Conservation (phyloP, 2,888 invertebrate species). For the Drosophila yooni region DNA sequence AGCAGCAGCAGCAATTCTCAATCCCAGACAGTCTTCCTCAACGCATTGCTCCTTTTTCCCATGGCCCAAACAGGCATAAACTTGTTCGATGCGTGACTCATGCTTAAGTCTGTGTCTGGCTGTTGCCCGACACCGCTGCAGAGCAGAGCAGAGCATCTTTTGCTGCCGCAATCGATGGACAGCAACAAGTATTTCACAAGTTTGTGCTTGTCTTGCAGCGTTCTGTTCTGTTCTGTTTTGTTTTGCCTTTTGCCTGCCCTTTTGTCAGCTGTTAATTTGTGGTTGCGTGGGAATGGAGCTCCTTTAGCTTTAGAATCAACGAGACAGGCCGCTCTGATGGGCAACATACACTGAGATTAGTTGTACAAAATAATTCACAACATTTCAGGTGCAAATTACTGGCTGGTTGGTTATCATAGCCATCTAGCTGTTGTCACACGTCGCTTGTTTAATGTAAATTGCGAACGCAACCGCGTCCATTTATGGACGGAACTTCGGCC, state of each 20-base stretch:
- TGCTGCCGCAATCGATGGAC: constrained; percentile 32
- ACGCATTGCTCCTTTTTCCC: constrained; percentile 65
- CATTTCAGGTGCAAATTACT: constrained; percentile 56
- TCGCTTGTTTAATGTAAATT: constrained; percentile 65
- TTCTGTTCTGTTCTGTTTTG: not conserved
- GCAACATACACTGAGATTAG: constrained; percentile 52
- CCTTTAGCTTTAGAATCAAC: not conserved
- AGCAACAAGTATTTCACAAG: constrained; percentile 67
- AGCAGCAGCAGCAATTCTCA: constrained; percentile 23
- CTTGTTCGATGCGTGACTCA: constrained; percentile 61
- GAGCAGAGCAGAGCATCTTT: constrained; percentile 17
- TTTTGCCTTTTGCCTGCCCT: constrained; percentile 31
- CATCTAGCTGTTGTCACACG: constrained; percentile 52
- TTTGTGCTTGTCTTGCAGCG: constrained; percentile 50
- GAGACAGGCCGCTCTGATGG: constrained; percentile 5
- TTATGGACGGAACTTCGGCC: constrained; percentile 62
- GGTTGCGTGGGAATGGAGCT: constrained; percentile 54
- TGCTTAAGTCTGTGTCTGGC: constrained; percentile 23
- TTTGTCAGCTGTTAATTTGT: constrained; percentile 40
- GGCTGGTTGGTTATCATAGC: constrained; percentile 26
- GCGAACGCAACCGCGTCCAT: constrained; percentile 56
- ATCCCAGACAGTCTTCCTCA: constrained; percentile 30
- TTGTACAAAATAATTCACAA: constrained; percentile 64
- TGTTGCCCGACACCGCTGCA: constrained; percentile 42
- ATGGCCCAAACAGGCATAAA: constrained; percentile 60